Percentiles rank a stretch among this genome's conserved stretches.
Evolutionary conservation across 1,140 invertebrate genomes (phyloP).

Genomic region (Cheumatopsyche charites): DNA sequence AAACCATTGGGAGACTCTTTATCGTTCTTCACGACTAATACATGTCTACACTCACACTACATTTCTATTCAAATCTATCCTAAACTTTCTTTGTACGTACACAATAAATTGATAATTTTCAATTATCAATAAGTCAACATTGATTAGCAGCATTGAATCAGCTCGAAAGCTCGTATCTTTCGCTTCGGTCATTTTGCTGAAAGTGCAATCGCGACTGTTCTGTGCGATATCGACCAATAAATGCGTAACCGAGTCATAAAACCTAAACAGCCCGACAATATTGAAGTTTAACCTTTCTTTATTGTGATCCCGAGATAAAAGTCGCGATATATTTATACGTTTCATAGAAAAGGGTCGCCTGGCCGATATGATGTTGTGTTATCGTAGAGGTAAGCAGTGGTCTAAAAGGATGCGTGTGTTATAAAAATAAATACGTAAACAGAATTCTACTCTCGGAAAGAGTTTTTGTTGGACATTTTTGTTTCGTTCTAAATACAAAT

Average conservation of each 20-base stretch:
- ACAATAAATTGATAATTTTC: too few relatives aligned
- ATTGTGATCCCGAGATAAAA: constrained; percentile 41
- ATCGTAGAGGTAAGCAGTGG: background rate
- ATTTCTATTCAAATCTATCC: too few relatives aligned
- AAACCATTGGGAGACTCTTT: too few relatives aligned
- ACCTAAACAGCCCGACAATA: constrained; percentile 37
- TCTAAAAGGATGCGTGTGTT: background rate
- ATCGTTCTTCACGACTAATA: too few relatives aligned
- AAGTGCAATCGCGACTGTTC: background rate
- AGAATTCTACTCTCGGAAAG: too few relatives aligned
- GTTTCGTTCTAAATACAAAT: too few relatives aligned
- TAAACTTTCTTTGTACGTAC: too few relatives aligned
- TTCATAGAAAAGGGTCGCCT: constrained; percentile 11
- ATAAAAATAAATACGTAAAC: constrained; percentile 1
- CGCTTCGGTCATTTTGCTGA: background rate
- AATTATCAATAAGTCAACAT: too few relatives aligned
- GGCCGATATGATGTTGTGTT: constrained; percentile 6
- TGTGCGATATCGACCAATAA: constrained; percentile 36
- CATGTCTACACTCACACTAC: too few relatives aligned
- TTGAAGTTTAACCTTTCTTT: constrained; percentile 43
- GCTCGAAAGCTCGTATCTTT: too few relatives aligned
- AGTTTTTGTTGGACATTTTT: too few relatives aligned
- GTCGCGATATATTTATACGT: constrained; percentile 29
- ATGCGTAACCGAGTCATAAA: constrained; percentile 37
- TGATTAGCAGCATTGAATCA: too few relatives aligned